These are phyloP conservation scores for Heterodera carotae DNA, from an alignment of 1,140 invertebrate genomes.

Conservation along the genomic window DNA sequence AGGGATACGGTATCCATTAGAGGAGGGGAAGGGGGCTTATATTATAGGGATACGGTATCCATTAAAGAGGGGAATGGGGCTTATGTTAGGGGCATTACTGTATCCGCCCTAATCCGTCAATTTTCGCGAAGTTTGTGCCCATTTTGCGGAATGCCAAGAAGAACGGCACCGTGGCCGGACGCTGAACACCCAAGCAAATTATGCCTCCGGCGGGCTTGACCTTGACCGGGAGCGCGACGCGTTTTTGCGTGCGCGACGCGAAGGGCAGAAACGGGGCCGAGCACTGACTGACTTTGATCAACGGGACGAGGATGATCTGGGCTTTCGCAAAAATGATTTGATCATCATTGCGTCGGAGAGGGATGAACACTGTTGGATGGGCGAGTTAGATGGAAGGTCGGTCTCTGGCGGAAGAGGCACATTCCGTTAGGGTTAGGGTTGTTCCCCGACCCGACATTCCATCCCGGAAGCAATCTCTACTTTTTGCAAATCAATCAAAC, in stretches of 20 bases:
- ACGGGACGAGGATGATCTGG: conserved; percentile 95
- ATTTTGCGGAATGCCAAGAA: conserved; percentile 74
- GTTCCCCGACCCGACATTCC: no score
- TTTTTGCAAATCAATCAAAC: no score
- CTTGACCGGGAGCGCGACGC: conserved; percentile 82
- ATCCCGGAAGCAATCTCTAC: no score
- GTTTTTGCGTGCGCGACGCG: conserved; percentile 85
- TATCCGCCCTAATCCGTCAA: no score
- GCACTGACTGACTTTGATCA: conserved; percentile 95
- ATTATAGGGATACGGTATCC: no score
- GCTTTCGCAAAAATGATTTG: conserved; percentile 72
- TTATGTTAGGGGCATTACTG: no score
- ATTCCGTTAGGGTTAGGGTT: no score
- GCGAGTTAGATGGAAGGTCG: conserved; percentile 88
- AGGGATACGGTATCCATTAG: no score
- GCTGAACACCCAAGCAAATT: conserved; percentile 46
- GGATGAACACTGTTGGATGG: conserved; percentile 99
- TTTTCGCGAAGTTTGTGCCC: conserved; percentile 72
- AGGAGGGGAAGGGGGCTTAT: no score
- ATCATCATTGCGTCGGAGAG: conserved; percentile 84
- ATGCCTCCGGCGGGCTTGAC: conserved; percentile 50
- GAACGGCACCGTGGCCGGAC: conserved; percentile 35
- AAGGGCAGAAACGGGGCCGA: conserved; percentile 85
- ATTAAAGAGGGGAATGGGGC: no score
- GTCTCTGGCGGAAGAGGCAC: no score